These are phyloP conservation scores for Macroglossus sobrinus DNA, from an alignment of 2,113 vertebrate species.

Conservation along the genomic window DNA sequence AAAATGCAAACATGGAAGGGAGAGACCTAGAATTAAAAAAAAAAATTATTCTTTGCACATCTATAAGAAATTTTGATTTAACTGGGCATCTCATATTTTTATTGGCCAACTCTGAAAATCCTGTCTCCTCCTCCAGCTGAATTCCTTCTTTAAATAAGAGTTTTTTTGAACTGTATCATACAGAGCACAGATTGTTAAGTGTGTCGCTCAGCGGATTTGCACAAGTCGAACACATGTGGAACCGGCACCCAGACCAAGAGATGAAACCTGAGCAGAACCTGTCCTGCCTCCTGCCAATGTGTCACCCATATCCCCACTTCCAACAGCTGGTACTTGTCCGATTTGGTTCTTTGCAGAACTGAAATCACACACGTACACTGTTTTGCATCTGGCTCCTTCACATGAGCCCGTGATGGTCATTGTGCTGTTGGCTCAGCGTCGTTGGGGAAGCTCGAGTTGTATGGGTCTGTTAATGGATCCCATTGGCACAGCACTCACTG, in stretches of 20 bases:
- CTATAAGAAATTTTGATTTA: background rate
- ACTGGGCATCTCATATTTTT: background rate
- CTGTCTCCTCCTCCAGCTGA: background rate
- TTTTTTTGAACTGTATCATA: background rate
- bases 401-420: no score
- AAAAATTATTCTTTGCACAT: background rate
- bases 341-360: background rate
- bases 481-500: accelerated
- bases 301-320: background rate
- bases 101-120: background rate
- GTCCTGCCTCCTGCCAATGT: background rate
- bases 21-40: background rate
- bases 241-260: background rate
- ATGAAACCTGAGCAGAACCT: background rate
- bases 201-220: background rate
- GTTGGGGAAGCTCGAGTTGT: background rate
- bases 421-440: background rate
- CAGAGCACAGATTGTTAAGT: background rate
- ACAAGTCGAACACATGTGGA: background rate
- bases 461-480: no score
- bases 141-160: background rate
- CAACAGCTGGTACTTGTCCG: background rate
- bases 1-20: background rate
- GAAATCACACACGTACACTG: background rate
- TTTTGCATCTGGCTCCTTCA: background rate